Base-by-base conservation (phyloP, 2,797 vertebrate genomes). In the Molossus alvarezi region DNA sequence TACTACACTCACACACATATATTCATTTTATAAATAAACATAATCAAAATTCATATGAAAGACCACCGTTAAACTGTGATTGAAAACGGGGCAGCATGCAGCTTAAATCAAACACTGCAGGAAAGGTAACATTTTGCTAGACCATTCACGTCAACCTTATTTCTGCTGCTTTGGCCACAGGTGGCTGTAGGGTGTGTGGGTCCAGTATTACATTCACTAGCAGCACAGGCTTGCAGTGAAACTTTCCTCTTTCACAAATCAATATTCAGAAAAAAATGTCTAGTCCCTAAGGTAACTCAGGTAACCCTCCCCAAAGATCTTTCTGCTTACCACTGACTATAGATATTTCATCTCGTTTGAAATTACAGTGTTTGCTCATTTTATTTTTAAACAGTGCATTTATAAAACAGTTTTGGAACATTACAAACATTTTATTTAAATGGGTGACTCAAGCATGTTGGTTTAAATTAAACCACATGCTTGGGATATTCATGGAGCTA, bases 401-500 rank as follows among this genome's bases (percentile, higher is more conserved):
- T 94, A 94, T 88, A 93, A 95, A 96, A 96, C 51, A 94, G 88
- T 91, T 97, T 90, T 73, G 69, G 51, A 97, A 90, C 71, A 95
- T 83, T 93, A 96, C 25, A 94, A 94, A 97, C 53, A 95, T 81
- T 96, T 97, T 93, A 96, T 96, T 97, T 96, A 94, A 96, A 92
- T 88, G 80, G 84, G 81, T 95, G 95, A 95, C 53, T 97, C 92
- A 96, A 96, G 95, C 87, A 97, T 94, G 92, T 95, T 96, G 76
- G 86, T 93, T 97, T 97, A 97, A 97, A 97, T 97, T 95, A 97
- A 97, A 97, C 89, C 90, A 92, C 90, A 96, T 92, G 94, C 90
- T 94, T 79, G 90, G 69, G 87, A 96, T 96, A 97, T 96, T 96
- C 96, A 96, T 72, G 72, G 77, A 88, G 73, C 88, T 77, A 53